These are phyloP conservation scores for Pemphredon lugubris DNA, from an alignment of 2,888 invertebrate species.

Conservation along the genomic window DNA sequence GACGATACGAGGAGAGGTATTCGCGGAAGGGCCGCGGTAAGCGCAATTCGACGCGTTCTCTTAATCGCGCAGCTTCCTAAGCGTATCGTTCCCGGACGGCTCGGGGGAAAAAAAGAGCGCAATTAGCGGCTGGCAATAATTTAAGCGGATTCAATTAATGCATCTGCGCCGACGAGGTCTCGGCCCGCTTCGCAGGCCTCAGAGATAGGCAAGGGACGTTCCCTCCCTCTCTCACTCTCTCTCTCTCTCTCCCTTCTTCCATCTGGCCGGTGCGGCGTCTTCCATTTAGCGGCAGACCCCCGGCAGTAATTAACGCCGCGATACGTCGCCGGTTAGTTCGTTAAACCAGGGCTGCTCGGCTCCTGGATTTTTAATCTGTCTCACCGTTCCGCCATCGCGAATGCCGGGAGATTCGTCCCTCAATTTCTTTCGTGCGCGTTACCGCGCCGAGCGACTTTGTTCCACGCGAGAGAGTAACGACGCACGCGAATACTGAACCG, in stretches of 20 bases:
- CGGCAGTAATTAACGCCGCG: conserved; percentile 55
- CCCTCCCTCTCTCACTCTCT: too few relatives aligned
- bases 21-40: too few relatives aligned
- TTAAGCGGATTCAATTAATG: conserved; percentile 78
- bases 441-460: too few relatives aligned
- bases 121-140: conserved; percentile 78
- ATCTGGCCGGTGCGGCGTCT: not conserved
- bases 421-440: too few relatives aligned
- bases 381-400: not conserved
- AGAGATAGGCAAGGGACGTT: conserved; percentile 38
- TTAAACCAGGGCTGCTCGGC: conserved; percentile 28
- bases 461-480: too few relatives aligned
- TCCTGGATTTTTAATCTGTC: not conserved
- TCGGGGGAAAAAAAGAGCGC: conserved; percentile 61
- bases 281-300: conserved; percentile 20
- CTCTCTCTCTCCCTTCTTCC: too few relatives aligned
- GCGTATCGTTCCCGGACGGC: not conserved
- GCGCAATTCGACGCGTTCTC: too few relatives aligned
- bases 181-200: conserved; percentile 19
- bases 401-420: too few relatives aligned
- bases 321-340: conserved; percentile 39
- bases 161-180: conserved; percentile 58
- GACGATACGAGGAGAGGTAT: too few relatives aligned
- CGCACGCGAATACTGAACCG: too few relatives aligned
- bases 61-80: too few relatives aligned